Evolutionary conservation across 2,113 vertebrate species (phyloP).

Genomic region (Elgaria multicarinata): DNA sequence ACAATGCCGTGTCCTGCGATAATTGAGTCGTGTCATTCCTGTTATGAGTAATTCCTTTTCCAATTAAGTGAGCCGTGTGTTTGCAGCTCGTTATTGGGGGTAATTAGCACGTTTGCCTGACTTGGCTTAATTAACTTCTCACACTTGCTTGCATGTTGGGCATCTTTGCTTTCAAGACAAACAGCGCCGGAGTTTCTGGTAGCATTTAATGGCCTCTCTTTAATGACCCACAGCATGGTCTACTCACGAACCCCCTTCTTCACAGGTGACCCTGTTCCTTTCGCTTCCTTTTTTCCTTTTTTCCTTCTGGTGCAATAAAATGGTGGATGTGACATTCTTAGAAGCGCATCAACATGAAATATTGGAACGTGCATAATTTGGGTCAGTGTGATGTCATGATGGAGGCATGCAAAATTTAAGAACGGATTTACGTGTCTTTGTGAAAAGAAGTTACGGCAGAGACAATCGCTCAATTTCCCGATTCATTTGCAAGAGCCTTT

Average conservation of each 20-base stretch:
- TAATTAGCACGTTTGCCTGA: constrained; percentile 39
- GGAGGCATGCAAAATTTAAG: background rate
- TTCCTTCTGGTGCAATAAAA: background rate
- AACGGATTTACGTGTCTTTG: background rate
- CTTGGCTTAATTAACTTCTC: constrained; percentile 7
- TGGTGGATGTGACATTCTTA: background rate
- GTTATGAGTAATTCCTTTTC: constrained; percentile 30
- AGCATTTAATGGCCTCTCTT: background rate
- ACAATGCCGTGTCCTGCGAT: background rate
- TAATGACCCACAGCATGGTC: background rate
- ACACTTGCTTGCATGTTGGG: background rate
- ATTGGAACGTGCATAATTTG: background rate
- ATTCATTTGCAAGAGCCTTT: background rate
- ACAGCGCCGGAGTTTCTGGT: background rate
- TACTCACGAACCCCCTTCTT: background rate
- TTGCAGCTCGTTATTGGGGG: constrained; percentile 40
- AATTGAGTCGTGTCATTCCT: constrained; percentile 28
- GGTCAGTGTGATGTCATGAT: background rate
- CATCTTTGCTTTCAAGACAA: background rate
- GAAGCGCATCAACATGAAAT: background rate
- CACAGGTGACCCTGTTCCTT: background rate
- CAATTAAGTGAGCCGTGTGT: constrained; percentile 27
- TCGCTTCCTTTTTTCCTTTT: background rate
- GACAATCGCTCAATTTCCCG: background rate
- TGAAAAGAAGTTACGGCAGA: background rate